Base-by-base conservation (phyloP, 35 echinoderm and acorn worm genomes). In the Stichopus chloronotus region DNA sequence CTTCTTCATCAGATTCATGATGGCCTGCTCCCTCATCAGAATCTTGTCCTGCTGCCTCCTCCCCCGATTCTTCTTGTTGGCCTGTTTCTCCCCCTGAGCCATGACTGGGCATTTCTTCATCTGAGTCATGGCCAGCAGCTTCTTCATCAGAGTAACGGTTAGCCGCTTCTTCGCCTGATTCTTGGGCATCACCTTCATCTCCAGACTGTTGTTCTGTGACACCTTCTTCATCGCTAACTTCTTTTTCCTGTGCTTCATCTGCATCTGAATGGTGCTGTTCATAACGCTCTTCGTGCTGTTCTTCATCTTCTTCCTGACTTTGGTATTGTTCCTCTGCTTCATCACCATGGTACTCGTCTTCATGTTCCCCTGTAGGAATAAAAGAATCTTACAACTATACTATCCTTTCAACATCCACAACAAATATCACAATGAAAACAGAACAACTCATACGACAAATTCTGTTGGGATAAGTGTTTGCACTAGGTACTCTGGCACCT, bases 211-310 rank as follows among this genome's bases (percentile, higher is more conserved):
- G 56, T 65, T 56, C 80, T 57, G 65, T 56, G 9, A 77, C 88
- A 78, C 11, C 90, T 23, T 71, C 94, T 43, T 63, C 61, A 78
- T 58, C 79, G 17, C 69, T 80, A 74, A 86, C 92, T 74, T 83
- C 91, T 30, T 53, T 91, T 6, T 90, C 87, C 56, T 9, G 85
- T 17, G 52, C 87, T 25, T 91, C 94, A 55, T 91, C 94, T 8
- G 60, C 79, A 11, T 86, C 91, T 4, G 88, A 91, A 16, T 91
- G 80, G 55, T 88, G 72, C 63, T 91, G 79, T 87, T 83, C 88
- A 17, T 79, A 83, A 1, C 81, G 89, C 7, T 58, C 60, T 25
- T 74, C 72, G 11, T 79, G 55, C 13, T 59, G 57, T 69, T 93
- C 83, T 79, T 91, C 92, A 59, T 88, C 83, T 30, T 88, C 85